Conservation (phyloP, 2,113 vertebrate genomes). For the Poeciliopsis prolifica region DNA sequence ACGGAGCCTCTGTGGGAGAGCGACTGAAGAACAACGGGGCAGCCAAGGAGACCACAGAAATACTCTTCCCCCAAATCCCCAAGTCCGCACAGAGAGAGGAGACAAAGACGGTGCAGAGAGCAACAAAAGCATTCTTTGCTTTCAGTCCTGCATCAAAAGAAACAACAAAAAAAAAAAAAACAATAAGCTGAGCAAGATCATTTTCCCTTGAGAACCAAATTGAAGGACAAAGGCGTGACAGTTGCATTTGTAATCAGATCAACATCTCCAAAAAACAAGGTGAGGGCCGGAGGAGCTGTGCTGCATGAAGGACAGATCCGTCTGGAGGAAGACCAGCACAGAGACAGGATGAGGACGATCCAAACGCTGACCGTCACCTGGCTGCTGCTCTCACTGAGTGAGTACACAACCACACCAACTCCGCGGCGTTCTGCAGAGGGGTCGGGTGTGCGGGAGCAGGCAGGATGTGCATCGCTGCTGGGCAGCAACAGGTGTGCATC, state of each 20-base stretch:
- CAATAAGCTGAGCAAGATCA: slow-evolving; percentile 46
- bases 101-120: slow-evolving; percentile 29
- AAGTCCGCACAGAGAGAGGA: slow-evolving; percentile 34
- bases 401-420: slow-evolving; percentile 33
- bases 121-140: slow-evolving; percentile 79
- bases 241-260: background rate
- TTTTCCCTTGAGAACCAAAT: slow-evolving; percentile 51
- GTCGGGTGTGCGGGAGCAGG: background rate
- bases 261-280: slow-evolving; percentile 11
- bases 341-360: slow-evolving; percentile 50
- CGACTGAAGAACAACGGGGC: slow-evolving; percentile 39
- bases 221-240: slow-evolving; percentile 61
- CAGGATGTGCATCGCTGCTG: too few species aligned
- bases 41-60: slow-evolving; percentile 77
- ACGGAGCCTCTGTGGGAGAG: slow-evolving; percentile 30
- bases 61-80: slow-evolving; percentile 63
- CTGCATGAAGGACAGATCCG: slow-evolving; percentile 41
- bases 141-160: slow-evolving; percentile 53
- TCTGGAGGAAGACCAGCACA: slow-evolving; percentile 21
- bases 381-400: slow-evolving; percentile 67
- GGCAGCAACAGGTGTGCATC: background rate
- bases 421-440: background rate
- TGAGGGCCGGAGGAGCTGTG: slow-evolving; percentile 5
- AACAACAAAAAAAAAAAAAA: slow-evolving; percentile 37
- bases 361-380: slow-evolving; percentile 51